Evolutionary conservation across 2,797 vertebrate species (phyloP), one percentile per base, ranked within the genome.

Genomic region (Cossypha dichroa): DNA sequence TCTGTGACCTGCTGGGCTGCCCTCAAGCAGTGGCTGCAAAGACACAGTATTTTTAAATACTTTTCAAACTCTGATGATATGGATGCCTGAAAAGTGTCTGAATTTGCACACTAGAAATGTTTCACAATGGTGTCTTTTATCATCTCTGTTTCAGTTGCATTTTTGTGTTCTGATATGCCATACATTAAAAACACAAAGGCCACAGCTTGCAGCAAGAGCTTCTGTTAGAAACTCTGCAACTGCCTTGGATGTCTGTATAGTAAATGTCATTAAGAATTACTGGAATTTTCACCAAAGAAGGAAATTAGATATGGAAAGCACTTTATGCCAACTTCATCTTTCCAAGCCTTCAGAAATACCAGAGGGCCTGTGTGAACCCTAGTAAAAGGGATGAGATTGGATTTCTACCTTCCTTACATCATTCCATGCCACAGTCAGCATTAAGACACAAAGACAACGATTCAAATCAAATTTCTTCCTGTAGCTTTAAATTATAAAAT

Each of bases 261-360:
- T 62, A 80, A 56, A 87, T 67, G 54, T 80, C 78, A 36, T 63
- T 96, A 85, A 74, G 60, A 75, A 82, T 56, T 87, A 82, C 67
- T 2, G 41, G 86, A 91, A 87, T 92, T 75, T 95, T 86, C 45
- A 63, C 80, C 70, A 92, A 92, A 90, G 77, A 83, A 86, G 33
- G 90, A 84, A 90, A 96, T 87, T 69, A 94, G 80, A 86, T 84
- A 95, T 76, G 80, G 86, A 95, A 88, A 92, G 38, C 59, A 49
- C 40, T 84, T 12, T 25, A 82, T 87, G 85, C 88, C 83, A 95
- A n/a, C 66, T 81, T 81, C 1, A 11, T 46, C 69, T 60, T 90
- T 92, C 66, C 85, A 92, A 86, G 70, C 20, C 55, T 75, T 88
- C 67, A 69, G 77, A 90, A 95, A 84, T 68, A 79, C 58, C 82